These are phyloP conservation scores for Elymnias hypermnestra DNA, from an alignment of 1,140 invertebrate species.

Conservation along the genomic window DNA sequence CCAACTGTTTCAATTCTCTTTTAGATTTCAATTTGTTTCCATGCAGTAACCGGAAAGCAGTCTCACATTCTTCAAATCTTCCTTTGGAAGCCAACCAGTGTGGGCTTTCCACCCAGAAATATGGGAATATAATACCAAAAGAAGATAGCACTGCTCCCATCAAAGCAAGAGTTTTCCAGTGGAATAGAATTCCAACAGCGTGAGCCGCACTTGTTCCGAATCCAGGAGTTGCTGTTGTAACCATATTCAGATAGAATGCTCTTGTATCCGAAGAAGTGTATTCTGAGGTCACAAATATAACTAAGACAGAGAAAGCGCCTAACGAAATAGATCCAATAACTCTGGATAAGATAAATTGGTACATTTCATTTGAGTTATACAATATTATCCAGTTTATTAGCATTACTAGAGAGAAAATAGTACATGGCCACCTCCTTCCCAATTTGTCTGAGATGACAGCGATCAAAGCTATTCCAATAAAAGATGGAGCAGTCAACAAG, in stretches of 20 bases:
- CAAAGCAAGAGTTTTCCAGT: not conserved
- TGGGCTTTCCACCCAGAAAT: too few species aligned
- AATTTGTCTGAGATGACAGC: not conserved
- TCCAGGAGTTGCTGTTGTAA: too few species aligned
- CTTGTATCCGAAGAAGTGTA: not conserved
- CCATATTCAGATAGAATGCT: too few species aligned
- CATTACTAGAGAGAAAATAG: not conserved
- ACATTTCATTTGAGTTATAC: too few species aligned
- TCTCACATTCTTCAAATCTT: too few species aligned
- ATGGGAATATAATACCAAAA: too few species aligned
- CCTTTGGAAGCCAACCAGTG: too few species aligned
- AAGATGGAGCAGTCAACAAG: too few species aligned
- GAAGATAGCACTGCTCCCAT: not conserved
- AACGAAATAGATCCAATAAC: not conserved
- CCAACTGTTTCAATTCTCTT: not conserved
- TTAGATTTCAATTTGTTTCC: not conserved
- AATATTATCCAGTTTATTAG: not conserved
- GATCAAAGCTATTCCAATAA: too few species aligned
- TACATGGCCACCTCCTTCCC: not conserved
- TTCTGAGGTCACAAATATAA: too few species aligned
- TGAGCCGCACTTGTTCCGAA: not conserved
- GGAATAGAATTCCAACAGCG: not conserved
- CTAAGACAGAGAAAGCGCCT: not conserved
- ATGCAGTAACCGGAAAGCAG: not conserved
- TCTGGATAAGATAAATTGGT: not conserved